Percentiles rank a stretch among this genome's conserved stretches.
Evolutionary conservation across 2,797 vertebrate species (phyloP).

Genomic region (Manis javanica): DNA sequence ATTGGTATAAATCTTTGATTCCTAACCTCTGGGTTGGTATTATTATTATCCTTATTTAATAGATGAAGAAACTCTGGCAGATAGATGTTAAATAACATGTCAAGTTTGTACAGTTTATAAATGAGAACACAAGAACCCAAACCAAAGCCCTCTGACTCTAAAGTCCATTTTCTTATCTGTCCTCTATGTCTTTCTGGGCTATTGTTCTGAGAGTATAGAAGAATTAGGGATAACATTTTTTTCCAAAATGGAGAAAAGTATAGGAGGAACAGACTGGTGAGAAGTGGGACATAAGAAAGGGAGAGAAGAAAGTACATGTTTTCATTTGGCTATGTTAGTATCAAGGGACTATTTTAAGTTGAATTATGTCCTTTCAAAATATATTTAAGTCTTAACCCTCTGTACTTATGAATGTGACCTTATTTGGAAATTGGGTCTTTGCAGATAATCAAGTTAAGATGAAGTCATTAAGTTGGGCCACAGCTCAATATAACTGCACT

Average conservation of each 20-base stretch:
- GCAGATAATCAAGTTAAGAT: not conserved
- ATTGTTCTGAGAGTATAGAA: not conserved
- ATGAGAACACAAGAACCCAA: not conserved
- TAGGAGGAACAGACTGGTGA: not conserved
- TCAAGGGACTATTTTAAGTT: not conserved
- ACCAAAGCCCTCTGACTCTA: not conserved
- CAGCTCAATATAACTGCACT: not conserved
- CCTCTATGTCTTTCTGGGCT: not conserved
- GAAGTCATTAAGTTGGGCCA: not conserved
- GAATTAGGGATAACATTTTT: not conserved
- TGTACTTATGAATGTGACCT: not conserved
- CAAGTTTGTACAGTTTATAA: not conserved
- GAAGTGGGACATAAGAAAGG: accelerated
- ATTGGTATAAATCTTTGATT: not conserved
- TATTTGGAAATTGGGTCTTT: not conserved
- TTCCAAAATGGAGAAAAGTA: not conserved
- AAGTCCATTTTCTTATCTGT: not conserved
- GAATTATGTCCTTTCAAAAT: not conserved
- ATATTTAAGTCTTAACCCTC: not conserved
- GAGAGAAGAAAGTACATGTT: not conserved
- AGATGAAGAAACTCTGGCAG: not conserved
- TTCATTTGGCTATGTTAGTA: not conserved
- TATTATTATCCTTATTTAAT: not conserved
- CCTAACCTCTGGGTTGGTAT: not conserved
- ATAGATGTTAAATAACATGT: not conserved